These are phyloP conservation scores for Erynnis tages DNA, from an alignment of 2,888 invertebrate genomes.

Conservation along the genomic window DNA sequence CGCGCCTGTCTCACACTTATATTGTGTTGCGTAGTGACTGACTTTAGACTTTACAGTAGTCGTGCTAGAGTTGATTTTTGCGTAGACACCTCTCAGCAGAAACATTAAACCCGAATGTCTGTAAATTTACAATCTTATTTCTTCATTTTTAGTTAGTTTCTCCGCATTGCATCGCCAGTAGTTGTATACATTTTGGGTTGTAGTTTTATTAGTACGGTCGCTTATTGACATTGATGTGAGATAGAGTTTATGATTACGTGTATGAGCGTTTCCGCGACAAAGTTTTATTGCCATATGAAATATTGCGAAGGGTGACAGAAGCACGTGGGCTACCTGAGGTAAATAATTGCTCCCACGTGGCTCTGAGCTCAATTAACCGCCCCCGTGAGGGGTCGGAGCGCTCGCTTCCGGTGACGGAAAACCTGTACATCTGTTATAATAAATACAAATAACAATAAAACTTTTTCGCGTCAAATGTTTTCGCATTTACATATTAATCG, in stretches of 20 bases:
- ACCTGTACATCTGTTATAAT: conserved; percentile 51
- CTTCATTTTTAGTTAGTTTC: conserved; percentile 76
- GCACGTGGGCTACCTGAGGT: conserved; percentile 74
- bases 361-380: conserved; percentile 64
- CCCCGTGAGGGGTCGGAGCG: conserved; percentile 54
- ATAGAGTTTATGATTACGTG: conserved; percentile 1
- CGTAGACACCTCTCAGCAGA: conserved; percentile 40
- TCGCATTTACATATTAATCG: background rate
- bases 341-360: conserved; percentile 80
- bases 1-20: conserved; percentile 52
- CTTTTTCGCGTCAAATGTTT: background rate
- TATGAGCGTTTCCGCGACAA: conserved; percentile 9
- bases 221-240: background rate
- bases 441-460: conserved; percentile 33
- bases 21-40: conserved; percentile 36
- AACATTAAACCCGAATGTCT: conserved; percentile 74
- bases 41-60: conserved; percentile 47
- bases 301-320: conserved; percentile 35
- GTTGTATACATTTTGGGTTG: conserved; percentile 35
- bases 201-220: background rate
- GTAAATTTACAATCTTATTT: conserved; percentile 76
- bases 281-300: conserved; percentile 22
- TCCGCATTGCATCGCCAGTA: conserved; percentile 70
- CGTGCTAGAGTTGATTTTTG: conserved; percentile 51
- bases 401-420: conserved; percentile 56